Percentiles rank a stretch among this genome's conserved stretches.
Conservation (phyloP, 1,140 invertebrate genomes). For the Meloidogyne floridensis region DNA sequence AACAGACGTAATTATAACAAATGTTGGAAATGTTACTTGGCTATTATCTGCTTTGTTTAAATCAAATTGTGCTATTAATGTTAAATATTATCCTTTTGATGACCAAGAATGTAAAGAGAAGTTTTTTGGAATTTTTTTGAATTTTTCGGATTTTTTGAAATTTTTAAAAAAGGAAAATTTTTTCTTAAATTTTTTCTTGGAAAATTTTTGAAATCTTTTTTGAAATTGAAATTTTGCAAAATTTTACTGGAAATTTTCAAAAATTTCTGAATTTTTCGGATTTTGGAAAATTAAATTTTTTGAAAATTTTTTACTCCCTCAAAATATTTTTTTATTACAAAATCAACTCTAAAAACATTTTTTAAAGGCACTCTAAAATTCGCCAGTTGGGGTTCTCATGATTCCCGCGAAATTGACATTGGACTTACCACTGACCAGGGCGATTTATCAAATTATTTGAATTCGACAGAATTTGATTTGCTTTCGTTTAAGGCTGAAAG, state of each 20-base stretch:
- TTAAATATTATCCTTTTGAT: slow-evolving; percentile 70
- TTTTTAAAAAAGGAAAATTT: too few relatives aligned
- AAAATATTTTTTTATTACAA: too few relatives aligned
- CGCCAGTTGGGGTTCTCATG: slow-evolving; percentile 52
- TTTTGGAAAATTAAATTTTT: too few relatives aligned
- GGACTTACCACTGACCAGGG: slow-evolving; percentile 56
- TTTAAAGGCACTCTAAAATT: slow-evolving; percentile 28
- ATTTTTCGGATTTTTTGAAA: too few relatives aligned
- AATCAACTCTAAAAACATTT: too few relatives aligned
- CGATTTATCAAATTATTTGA: slow-evolving; percentile 59
- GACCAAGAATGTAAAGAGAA: slow-evolving; percentile 65
- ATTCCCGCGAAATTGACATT: slow-evolving; percentile 59
- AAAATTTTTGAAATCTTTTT: too few relatives aligned
- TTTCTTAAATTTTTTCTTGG: too few relatives aligned
- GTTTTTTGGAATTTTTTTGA: background rate
- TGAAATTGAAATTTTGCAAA: too few relatives aligned
- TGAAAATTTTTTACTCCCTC: too few relatives aligned
- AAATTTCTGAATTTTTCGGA: too few relatives aligned
- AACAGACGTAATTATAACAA: slow-evolving; percentile 55
- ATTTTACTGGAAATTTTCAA: background rate
- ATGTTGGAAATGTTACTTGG: slow-evolving; percentile 70
- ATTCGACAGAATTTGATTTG: slow-evolving; percentile 62
- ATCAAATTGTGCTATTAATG: slow-evolving; percentile 69
- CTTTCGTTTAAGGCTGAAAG: slow-evolving; percentile 57
- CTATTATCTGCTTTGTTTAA: slow-evolving; percentile 69